These are phyloP conservation scores for Eristalis arbustorum DNA, from an alignment of 2,888 invertebrate genomes.

Conservation along the genomic window DNA sequence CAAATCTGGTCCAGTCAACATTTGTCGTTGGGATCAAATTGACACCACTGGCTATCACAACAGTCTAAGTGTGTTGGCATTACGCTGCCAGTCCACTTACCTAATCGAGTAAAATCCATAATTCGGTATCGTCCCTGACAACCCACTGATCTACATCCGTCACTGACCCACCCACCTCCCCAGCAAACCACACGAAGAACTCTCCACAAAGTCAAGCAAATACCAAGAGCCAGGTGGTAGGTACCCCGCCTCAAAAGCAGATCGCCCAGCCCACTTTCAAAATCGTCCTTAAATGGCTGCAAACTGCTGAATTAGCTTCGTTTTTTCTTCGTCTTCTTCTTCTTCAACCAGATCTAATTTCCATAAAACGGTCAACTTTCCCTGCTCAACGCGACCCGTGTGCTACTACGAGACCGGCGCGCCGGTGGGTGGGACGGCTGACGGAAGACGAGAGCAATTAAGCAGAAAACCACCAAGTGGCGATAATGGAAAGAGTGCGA, in stretches of 20 bases:
- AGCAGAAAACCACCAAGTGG: not conserved
- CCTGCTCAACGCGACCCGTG: not conserved
- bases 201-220: not conserved
- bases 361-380: not conserved
- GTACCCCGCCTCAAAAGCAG: too few relatives aligned
- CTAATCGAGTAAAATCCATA: too few relatives aligned
- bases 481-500: not conserved
- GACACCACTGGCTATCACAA: too few relatives aligned
- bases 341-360: not conserved
- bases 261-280: not conserved
- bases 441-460: not conserved
- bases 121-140: too few relatives aligned
- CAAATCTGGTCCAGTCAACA: too few relatives aligned
- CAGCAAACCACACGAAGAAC: too few relatives aligned
- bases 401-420: not conserved
- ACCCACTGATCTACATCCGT: too few relatives aligned
- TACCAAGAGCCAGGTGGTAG: not conserved
- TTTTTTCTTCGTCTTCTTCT: not conserved
- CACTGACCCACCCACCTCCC: too few relatives aligned
- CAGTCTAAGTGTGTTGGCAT: too few relatives aligned
- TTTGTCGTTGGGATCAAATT: too few relatives aligned
- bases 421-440: too few relatives aligned
- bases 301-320: not conserved
- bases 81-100: too few relatives aligned
- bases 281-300: not conserved